These are phyloP conservation scores for Scrobipalpa atriplicella DNA, from an alignment of 2,888 invertebrate genomes.

Conservation along the genomic window DNA sequence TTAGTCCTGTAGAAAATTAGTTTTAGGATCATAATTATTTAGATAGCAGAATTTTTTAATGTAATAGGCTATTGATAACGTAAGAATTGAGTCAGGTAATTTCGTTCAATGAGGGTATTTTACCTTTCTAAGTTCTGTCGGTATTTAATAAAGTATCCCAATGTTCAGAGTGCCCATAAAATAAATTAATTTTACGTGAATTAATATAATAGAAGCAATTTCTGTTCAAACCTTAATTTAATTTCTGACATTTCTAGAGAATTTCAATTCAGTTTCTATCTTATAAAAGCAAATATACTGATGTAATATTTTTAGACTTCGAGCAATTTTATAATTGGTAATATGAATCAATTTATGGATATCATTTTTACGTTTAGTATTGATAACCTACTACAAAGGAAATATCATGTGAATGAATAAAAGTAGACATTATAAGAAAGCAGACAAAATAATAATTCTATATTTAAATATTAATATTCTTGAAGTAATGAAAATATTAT, in stretches of 20 bases:
- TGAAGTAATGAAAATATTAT: too few species aligned
- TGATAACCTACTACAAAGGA: too few species aligned
- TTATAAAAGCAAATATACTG: not conserved
- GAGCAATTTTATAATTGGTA: not conserved
- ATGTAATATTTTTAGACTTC: not conserved
- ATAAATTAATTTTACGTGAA: slow-evolving; percentile 12
- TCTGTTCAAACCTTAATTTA: not conserved
- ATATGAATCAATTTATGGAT: not conserved
- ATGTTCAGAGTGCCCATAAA: not conserved
- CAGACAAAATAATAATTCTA: too few species aligned
- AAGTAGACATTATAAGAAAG: too few species aligned
- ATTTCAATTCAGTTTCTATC: not conserved
- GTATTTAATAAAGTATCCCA: not conserved
- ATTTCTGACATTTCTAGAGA: not conserved
- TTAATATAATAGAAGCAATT: slow-evolving; percentile 6
- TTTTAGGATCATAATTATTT: too few species aligned
- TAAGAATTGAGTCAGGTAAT: too few species aligned
- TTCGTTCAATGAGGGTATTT: too few species aligned
- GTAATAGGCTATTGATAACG: too few species aligned
- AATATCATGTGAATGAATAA: too few species aligned
- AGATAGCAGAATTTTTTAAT: too few species aligned
- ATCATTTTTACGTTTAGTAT: not conserved
- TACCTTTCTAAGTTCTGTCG: not conserved
- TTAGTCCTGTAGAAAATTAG: too few species aligned
- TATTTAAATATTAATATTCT: too few species aligned